A percentile compares a stretch with the other conserved stretches of the same genome.
phyloP scores from a whole-genome alignment of 2,888 invertebrate genomes.

The Mesorhabditis sp. region DNA sequence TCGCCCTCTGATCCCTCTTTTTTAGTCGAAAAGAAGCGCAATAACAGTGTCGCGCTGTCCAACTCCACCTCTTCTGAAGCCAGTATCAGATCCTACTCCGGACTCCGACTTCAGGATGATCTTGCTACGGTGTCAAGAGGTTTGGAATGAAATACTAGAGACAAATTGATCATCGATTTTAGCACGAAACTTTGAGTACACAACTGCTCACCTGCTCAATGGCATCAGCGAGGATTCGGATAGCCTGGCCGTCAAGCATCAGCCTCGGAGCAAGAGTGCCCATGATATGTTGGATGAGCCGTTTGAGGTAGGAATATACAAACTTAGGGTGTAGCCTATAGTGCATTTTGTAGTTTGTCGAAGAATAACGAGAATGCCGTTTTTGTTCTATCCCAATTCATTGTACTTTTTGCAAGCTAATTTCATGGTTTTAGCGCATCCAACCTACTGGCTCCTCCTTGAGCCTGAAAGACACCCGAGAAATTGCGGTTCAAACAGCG shows the following conservation, averaged over 20 bases:
- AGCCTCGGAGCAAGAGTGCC: background rate
- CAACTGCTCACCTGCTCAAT: background rate
- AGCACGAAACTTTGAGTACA: background rate
- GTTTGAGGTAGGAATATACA: background rate
- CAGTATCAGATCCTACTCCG: background rate
- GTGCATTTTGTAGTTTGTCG: background rate
- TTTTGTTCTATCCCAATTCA: background rate
- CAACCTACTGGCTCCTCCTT: background rate
- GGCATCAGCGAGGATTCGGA: background rate
- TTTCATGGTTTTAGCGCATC: background rate
- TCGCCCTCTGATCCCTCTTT: background rate
- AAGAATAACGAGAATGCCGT: background rate
- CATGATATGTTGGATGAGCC: conserved; percentile 2
- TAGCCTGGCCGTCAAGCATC: background rate
- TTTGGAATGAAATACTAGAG: background rate
- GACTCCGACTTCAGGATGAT: background rate
- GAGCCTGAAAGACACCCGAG: background rate
- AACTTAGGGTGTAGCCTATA: no score
- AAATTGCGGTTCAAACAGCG: background rate
- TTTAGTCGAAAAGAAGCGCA: background rate
- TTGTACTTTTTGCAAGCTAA: background rate
- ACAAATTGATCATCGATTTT: conserved; percentile 5
- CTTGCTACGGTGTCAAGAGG: background rate
- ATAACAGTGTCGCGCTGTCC: background rate
- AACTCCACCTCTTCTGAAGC: conserved; percentile 3